Base-by-base conservation (phyloP, 2,888 invertebrate species). In the Reticulitermes lucifugus region DNA sequence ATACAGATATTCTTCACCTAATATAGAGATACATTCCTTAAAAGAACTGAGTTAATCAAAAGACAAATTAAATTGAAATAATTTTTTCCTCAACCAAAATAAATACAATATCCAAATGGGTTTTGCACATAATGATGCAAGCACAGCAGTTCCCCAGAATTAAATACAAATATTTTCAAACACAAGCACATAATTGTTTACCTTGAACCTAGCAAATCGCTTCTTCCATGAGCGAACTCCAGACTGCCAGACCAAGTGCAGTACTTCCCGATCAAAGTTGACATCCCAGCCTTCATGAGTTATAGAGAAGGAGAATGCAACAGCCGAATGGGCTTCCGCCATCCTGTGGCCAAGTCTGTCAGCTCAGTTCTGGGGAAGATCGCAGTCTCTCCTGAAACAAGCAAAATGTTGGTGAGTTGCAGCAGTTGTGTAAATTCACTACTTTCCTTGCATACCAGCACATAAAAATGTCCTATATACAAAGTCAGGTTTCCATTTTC, bases 301-400 rank as follows among this genome's bases (percentile, higher is more conserved):
- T 89, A 99, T 98, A 80, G 97, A 95, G 92, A 99, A 99, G 84
- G 98, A 98, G 91, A 99, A 99, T 87, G 98, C 99, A 87, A 99
- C 99, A 84, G 99, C 99, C 87, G 97, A 96, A 92, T 99, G 99
- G 88, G 99, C 99, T 96, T 99, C 99, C 89, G 99, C 99, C 99
- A 99, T 99, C 29, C 25, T 80, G 60, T 22, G 35, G 75, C 12
- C 46, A 46, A 46, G 46, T 46, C 46, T 46, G 51, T 73, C 73
- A 83, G 73, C 41, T 73, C 35, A 73, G 73, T 21, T 5, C 60
- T 35, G 60, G n/a, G 18, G 18, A 12, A 65, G 25, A 0, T 12
- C 0, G 46, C 46, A 46, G 46, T 12, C 46, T 46, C 46, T 46
- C 46, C 46, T 46, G 46, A 46, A 46, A 46, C 46, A 46, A 12